Evolutionary conservation across 2,113 vertebrate genomes (phyloP).

Genomic region (Plotosus lineatus): DNA sequence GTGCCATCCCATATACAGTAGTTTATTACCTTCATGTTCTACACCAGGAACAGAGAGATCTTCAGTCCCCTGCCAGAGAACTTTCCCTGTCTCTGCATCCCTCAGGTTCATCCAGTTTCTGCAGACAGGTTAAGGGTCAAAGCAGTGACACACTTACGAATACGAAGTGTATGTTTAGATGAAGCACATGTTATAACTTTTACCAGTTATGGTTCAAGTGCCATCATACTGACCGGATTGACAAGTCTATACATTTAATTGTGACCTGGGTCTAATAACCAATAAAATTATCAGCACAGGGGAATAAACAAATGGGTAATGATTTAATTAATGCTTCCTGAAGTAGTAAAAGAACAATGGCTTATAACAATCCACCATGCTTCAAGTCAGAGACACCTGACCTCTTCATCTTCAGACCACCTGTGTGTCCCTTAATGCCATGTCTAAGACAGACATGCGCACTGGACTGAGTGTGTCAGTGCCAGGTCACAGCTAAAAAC

Average conservation of each 20-base stretch:
- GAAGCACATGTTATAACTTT: not conserved
- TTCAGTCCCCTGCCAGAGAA: conserved; percentile 98
- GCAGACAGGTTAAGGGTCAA: conserved; percentile 67
- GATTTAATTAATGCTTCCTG: not conserved
- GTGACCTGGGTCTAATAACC: not conserved
- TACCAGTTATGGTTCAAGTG: no score
- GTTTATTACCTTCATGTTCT: conserved; percentile 91
- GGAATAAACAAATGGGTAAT: not conserved
- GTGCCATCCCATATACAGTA: conserved; percentile 12
- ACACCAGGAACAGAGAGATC: conserved; percentile 95
- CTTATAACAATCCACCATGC: conserved; percentile 56
- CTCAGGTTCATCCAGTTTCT: conserved; percentile 99
- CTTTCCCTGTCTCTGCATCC: conserved; percentile 97
- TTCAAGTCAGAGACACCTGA: conserved; percentile 64
- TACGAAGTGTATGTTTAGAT: not conserved
- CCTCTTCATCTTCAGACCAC: conserved; percentile 52
- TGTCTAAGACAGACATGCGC: conserved; percentile 12
- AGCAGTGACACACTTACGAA: conserved; percentile 36
- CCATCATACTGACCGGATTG: not conserved
- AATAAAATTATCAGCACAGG: not conserved
- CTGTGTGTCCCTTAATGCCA: conserved; percentile 43
- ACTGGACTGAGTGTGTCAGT: conserved; percentile 16
- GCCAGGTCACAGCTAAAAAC: conserved; percentile 27
- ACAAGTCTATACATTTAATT: not conserved
- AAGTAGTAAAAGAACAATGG: conserved; percentile 37